phyloP scores from a whole-genome alignment of 2,797 vertebrate genomes.

The Enteromius fasciolatus region DNA sequence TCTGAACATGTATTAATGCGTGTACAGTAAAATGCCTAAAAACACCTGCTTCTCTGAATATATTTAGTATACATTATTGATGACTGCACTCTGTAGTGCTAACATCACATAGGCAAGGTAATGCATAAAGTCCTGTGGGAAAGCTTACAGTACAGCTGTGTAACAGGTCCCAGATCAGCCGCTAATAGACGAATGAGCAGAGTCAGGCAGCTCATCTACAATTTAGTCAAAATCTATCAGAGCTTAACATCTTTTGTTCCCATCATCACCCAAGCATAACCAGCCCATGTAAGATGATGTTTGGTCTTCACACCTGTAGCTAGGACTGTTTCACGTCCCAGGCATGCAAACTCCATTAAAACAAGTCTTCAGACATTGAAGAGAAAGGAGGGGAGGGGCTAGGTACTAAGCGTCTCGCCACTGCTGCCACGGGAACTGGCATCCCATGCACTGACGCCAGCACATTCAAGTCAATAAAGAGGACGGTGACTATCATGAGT shows the following conservation, averaged over 20 bases:
- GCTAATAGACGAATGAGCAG: constrained; percentile 14
- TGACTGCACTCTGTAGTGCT: constrained; percentile 47
- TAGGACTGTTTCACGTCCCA: constrained; percentile 1
- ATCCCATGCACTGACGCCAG: constrained; percentile 45
- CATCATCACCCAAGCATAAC: constrained; percentile 5
- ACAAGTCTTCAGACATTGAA: constrained; percentile 43
- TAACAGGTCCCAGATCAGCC: constrained; percentile 35
- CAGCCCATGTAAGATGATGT: not conserved
- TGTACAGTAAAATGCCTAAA: constrained; percentile 43
- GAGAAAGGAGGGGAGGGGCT: constrained; percentile 40
- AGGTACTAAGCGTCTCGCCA: constrained; percentile 30
- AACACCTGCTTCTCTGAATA: constrained; percentile 43
- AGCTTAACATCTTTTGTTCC: constrained; percentile 35
- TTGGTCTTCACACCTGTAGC: constrained; percentile 38
- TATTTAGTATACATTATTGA: constrained; percentile 68
- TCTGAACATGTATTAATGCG: not conserved
- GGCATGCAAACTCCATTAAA: constrained; percentile 17
- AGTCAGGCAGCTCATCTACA: constrained; percentile 36
- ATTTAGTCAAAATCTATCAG: constrained; percentile 31
- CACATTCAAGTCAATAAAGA: constrained; percentile 48
- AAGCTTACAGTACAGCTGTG: constrained; percentile 17
- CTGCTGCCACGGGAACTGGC: constrained; percentile 37
- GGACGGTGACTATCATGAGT: constrained; percentile 33
- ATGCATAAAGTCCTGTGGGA: constrained; percentile 24
- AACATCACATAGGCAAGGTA: constrained; percentile 18